phyloP scores from a whole-genome alignment of 2,797 vertebrate genomes.

The Lophius americanus region DNA sequence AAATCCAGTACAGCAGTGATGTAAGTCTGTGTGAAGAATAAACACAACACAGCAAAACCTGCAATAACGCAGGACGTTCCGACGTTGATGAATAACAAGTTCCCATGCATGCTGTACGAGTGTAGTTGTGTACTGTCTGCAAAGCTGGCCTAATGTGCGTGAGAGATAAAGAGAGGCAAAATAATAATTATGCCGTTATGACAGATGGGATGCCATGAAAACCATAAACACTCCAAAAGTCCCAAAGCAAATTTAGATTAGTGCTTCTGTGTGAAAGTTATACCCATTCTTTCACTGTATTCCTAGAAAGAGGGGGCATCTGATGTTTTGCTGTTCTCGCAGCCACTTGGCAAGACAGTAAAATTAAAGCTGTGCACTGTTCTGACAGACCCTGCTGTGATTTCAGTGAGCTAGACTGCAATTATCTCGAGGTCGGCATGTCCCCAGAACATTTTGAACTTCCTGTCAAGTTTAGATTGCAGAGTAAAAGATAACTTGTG shows the following conservation, averaged over 20 bases:
- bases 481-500: background rate
- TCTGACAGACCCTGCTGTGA: background rate
- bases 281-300: background rate
- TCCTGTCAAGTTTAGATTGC: background rate
- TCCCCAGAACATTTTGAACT: constrained; percentile 1
- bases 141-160: background rate
- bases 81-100: constrained; percentile 65
- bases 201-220: background rate
- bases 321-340: background rate
- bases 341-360: background rate
- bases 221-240: background rate
- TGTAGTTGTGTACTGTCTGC: constrained; percentile 19
- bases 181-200: constrained; percentile 7
- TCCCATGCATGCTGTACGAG: constrained; percentile 24
- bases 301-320: background rate
- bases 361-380: background rate
- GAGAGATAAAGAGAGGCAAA: background rate
- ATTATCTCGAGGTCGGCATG: constrained; percentile 5
- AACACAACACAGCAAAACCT: background rate
- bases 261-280: background rate
- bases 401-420: background rate
- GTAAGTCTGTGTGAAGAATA: too few species aligned
- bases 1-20: too few species aligned
- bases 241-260: background rate
- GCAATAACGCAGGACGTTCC: constrained; percentile 21